These are phyloP conservation scores for Pionites leucogaster DNA, from an alignment of 2,113 vertebrate genomes.

Conservation along the genomic window DNA sequence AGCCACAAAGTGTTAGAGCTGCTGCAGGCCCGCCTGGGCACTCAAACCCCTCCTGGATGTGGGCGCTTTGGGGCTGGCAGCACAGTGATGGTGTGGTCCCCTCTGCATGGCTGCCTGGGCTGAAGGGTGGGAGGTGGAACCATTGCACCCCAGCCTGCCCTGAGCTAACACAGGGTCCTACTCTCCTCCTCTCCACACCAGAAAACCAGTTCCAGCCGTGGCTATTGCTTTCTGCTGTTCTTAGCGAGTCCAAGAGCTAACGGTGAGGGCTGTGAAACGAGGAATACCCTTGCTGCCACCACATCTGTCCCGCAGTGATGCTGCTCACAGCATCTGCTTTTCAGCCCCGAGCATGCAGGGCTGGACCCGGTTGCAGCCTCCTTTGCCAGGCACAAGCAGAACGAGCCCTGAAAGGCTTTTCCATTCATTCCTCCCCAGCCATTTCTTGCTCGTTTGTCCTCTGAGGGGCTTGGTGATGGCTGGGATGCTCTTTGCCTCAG, in stretches of 20 bases:
- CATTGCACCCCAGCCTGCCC: not conserved
- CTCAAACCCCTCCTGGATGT: not conserved
- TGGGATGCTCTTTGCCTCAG: not conserved
- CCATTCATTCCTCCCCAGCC: not conserved
- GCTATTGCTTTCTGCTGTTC: not conserved
- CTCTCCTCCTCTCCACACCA: no score
- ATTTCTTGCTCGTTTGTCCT: not conserved
- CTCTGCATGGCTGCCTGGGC: accelerated
- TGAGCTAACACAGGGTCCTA: not conserved
- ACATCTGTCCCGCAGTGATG: accelerated
- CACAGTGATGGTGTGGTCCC: not conserved
- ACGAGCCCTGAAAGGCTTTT: not conserved
- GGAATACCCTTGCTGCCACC: not conserved
- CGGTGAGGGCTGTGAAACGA: not conserved
- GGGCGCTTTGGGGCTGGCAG: not conserved
- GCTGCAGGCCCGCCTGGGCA: no score
- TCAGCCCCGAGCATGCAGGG: accelerated
- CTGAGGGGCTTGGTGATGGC: not conserved
- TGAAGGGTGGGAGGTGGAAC: not conserved
- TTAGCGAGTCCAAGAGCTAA: not conserved
- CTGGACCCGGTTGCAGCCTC: not conserved
- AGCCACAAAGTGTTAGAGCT: not conserved
- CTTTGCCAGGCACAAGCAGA: not conserved
- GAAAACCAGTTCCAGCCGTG: not conserved
- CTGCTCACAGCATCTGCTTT: not conserved